Base-by-base conservation (phyloP, 2,888 invertebrate species). In the Schizaphis graminum region DNA sequence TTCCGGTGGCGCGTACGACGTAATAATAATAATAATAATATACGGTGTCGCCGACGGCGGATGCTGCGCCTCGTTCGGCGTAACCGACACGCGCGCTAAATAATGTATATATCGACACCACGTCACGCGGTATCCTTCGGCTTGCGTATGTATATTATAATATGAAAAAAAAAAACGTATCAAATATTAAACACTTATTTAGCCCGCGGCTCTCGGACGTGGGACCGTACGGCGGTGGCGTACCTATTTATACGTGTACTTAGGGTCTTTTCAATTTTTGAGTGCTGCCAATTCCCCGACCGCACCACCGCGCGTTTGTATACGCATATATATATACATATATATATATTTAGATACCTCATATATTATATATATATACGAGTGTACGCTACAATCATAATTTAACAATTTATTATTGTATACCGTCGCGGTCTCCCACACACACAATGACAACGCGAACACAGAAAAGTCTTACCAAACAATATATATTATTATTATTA, bases 221-320 rank as follows among this genome's bases (percentile, higher is more conserved):
- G 77, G 67, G 13, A 67, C n/a, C n/a, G n/a, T n/a, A 16, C 35
- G 77, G 35, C 8, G 35, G 21, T 28, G 28, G 61, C 61, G 35
- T 21, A 77, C 77, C 26, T 86, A 86, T 86, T 28, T 28, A 28
- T 28, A 16, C 41, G 8, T 28, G n/a, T 61, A 47, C 11, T 61
- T 89, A 3, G 47, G 21, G 47, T 61, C 89, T 90, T 90, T 90
- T 90, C 35, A 77, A 90, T 57, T 49, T 77, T 77, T 77, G 77
- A 77, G 77, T 8, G 35, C 77, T 77, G 35, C 77, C 21, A 77
- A 77, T 41, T 77, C 77, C 77, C 77, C 8, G 21, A 77, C 77
- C 77, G 35, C 77, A 35, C 77, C 35, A 35, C 77, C 35, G 35
- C 35, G 77, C 35, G 77, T 21, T 77, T 67, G n/a, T n/a, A n/a